phyloP scores from a whole-genome alignment of 2,797 vertebrate genomes.

The Tenualosa thibaudeaui region DNA sequence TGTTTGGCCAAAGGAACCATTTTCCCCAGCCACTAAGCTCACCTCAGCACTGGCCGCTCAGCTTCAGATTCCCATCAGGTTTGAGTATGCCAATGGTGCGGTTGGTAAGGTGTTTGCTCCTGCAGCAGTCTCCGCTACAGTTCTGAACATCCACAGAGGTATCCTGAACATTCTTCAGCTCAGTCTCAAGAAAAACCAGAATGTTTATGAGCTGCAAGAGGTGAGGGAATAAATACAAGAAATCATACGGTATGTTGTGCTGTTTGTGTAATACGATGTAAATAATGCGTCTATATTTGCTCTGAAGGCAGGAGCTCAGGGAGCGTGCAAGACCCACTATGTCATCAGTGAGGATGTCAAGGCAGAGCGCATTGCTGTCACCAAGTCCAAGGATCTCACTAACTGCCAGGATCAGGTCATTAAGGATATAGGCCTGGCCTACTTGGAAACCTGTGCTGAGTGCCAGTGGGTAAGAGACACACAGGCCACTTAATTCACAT shows the following conservation, averaged over 20 bases:
- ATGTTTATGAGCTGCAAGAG: slow-evolving; percentile 73
- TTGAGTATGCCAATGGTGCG: slow-evolving; percentile 67
- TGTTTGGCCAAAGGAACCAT: slow-evolving; percentile 59
- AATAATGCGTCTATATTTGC: neutral
- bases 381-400: slow-evolving; percentile 76
- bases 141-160: slow-evolving; percentile 70
- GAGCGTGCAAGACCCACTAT: slow-evolving; percentile 73
- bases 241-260: neutral
- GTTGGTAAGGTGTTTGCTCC: slow-evolving; percentile 66
- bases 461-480: neutral
- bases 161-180: slow-evolving; percentile 68
- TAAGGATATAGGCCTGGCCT: slow-evolving; percentile 74
- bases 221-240: slow-evolving; percentile 43
- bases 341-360: slow-evolving; percentile 63
- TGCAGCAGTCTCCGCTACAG: slow-evolving; percentile 56
- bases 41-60: slow-evolving; percentile 60
- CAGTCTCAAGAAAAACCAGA: slow-evolving; percentile 68
- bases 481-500: no score
- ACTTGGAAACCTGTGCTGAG: slow-evolving; percentile 65
- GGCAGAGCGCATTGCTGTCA: slow-evolving; percentile 61
- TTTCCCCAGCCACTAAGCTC: slow-evolving; percentile 65
- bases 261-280: neutral
- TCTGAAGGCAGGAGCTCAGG: slow-evolving; percentile 70
- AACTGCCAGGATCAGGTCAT: slow-evolving; percentile 70
- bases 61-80: slow-evolving; percentile 65